These are phyloP conservation scores for Acanthosepion esculentum DNA, from an alignment of 2,888 invertebrate genomes.

Conservation along the genomic window DNA sequence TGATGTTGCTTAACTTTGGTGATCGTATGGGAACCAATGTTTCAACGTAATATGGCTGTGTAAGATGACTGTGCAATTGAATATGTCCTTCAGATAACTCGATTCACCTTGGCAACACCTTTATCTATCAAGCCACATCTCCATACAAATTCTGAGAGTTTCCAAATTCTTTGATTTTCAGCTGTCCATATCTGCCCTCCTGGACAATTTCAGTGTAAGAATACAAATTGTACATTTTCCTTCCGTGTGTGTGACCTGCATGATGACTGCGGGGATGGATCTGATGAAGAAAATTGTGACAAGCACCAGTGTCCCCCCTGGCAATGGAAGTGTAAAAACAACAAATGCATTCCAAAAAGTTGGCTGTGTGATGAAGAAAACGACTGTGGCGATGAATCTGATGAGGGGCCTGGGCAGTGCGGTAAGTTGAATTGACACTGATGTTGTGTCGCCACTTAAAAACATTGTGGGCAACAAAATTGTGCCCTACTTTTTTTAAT, in stretches of 20 bases:
- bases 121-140: too few relatives aligned
- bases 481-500: too few relatives aligned
- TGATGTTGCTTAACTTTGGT: too few relatives aligned
- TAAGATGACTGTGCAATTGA: too few relatives aligned
- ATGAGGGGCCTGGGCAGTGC: slow-evolving; percentile 64
- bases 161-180: background rate
- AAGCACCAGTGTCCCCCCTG: slow-evolving; percentile 66
- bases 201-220: slow-evolving; percentile 74
- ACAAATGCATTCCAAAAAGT: slow-evolving; percentile 76
- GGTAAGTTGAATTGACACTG: slow-evolving; percentile 55
- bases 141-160: background rate
- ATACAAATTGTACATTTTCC: slow-evolving; percentile 71
- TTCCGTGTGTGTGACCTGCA: slow-evolving; percentile 88
- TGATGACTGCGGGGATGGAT: slow-evolving; percentile 90
- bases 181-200: slow-evolving; percentile 52
- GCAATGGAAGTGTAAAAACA: slow-evolving; percentile 95
- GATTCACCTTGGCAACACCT: too few relatives aligned
- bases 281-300: slow-evolving; percentile 75
- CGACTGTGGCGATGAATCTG: slow-evolving; percentile 71
- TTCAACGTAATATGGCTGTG: too few relatives aligned
- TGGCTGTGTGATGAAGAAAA: slow-evolving; percentile 72
- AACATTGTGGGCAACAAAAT: too few relatives aligned
- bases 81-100: too few relatives aligned
- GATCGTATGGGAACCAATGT: too few relatives aligned
- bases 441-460: too few relatives aligned